These are phyloP conservation scores for Synergus japonicus DNA, from an alignment of 2,888 invertebrate genomes.

Conservation along the genomic window DNA sequence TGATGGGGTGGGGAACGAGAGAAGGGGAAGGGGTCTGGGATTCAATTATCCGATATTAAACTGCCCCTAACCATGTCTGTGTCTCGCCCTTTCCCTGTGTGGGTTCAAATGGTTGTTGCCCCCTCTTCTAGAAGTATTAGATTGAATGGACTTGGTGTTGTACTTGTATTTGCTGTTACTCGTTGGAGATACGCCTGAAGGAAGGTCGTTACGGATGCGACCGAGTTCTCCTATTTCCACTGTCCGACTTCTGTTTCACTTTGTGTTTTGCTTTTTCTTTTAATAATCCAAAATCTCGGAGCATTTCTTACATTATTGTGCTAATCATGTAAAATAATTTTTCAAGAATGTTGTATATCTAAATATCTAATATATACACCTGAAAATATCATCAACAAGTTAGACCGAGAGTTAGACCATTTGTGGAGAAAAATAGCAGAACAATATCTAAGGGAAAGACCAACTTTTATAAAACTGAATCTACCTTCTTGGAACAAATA, in stretches of 20 bases:
- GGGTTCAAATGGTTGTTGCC: conserved; percentile 72
- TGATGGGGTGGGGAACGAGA: conserved; percentile 56
- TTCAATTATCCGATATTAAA: conserved; percentile 78
- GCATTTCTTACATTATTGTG: background rate
- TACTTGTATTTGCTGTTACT: conserved; percentile 74
- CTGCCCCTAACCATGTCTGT: conserved; percentile 74
- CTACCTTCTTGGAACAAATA: background rate
- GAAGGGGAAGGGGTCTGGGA: conserved; percentile 67
- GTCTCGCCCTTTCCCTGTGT: conserved; percentile 62
- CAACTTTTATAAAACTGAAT: background rate
- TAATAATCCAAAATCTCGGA: conserved; percentile 7
- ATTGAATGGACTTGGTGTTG: conserved; percentile 76
- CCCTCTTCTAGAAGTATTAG: conserved; percentile 71
- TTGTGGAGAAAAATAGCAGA: background rate
- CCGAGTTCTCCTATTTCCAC: conserved; percentile 35
- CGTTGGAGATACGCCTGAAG: conserved; percentile 69
- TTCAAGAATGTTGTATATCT: too few species aligned
- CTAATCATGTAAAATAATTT: background rate
- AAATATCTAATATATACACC: too few species aligned
- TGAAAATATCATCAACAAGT: too few species aligned
- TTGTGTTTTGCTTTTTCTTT: conserved; percentile 24
- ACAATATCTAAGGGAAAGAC: background rate
- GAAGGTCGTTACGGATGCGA: conserved; percentile 45
- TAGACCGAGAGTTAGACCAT: too few species aligned
- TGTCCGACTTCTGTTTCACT: conserved; percentile 25